phyloP scores from a whole-genome alignment of 2,797 vertebrate genomes.

The Novumbra hubbsi region DNA sequence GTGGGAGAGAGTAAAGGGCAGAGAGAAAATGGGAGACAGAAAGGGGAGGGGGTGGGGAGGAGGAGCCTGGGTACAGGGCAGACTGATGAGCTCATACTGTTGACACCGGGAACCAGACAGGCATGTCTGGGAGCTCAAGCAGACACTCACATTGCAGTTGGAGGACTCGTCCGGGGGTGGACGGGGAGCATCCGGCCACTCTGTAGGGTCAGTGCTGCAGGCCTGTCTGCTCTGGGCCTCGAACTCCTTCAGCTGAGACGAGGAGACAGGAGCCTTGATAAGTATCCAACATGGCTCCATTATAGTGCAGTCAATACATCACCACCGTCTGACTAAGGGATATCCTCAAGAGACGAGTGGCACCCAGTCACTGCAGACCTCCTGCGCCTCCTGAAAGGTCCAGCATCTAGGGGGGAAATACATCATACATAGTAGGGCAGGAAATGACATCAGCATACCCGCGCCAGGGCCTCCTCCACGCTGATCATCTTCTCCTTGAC shows the following conservation, averaged over 20 bases:
- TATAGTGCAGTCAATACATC: neutral
- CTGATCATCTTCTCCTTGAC: slow-evolving; percentile 99
- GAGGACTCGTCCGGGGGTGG: slow-evolving; percentile 75
- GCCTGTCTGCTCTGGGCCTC: slow-evolving; percentile 84
- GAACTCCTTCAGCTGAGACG: slow-evolving; percentile 88
- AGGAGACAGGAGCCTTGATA: slow-evolving; percentile 7
- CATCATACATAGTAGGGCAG: neutral
- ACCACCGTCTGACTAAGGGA: neutral
- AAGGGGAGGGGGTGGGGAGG: neutral
- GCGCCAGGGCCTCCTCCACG: slow-evolving; percentile 93
- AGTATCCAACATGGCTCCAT: neutral
- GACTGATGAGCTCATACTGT: neutral
- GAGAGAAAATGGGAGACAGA: too few relatives aligned
- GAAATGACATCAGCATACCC: slow-evolving; percentile 72
- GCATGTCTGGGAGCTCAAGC: neutral
- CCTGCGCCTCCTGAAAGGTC: neutral
- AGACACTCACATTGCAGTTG: slow-evolving; percentile 84
- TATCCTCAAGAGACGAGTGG: neutral
- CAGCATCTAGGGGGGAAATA: neutral
- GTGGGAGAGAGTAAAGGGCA: too few relatives aligned
- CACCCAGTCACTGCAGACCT: neutral
- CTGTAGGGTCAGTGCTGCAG: slow-evolving; percentile 66
- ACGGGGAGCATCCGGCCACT: slow-evolving; percentile 76
- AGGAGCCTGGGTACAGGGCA: neutral
- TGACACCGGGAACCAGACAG: neutral